These are phyloP conservation scores for Zaprionus gabonicus DNA, from an alignment of 1,140 invertebrate genomes.

Conservation along the genomic window DNA sequence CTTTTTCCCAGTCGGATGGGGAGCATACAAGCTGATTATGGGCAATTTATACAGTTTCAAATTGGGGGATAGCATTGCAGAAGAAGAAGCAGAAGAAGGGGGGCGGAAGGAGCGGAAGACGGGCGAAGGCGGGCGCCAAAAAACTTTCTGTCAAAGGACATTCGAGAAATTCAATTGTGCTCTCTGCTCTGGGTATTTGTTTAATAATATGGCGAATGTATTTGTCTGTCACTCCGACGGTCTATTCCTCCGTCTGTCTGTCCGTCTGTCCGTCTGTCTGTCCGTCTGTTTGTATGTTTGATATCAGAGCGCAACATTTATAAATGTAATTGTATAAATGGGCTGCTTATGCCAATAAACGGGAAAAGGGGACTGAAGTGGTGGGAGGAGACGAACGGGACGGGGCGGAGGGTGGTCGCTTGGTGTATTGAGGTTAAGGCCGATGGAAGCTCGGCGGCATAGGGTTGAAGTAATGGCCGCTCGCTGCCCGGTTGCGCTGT, in stretches of 20 bases:
- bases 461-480: constrained; percentile 74
- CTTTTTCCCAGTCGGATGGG: not conserved
- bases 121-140: constrained; percentile 12
- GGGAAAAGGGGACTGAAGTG: constrained; percentile 7
- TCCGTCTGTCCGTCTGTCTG: constrained; percentile 22
- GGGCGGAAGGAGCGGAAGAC: not conserved
- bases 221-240: constrained; percentile 21
- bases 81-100: not conserved
- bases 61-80: constrained; percentile 16
- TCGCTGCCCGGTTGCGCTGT: constrained; percentile 38
- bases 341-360: constrained; percentile 50
- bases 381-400: constrained; percentile 7
- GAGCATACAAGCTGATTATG: constrained; percentile 35
- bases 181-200: constrained; percentile 36
- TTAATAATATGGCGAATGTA: constrained; percentile 49
- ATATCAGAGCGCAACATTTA: constrained; percentile 65
- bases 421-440: constrained; percentile 19
- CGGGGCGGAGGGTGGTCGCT: constrained; percentile 21
- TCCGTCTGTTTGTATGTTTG: constrained; percentile 48
- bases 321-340: constrained; percentile 73
- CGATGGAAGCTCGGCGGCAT: constrained; percentile 29
- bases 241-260: not conserved
- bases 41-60: constrained; percentile 47
- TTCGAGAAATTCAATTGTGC: constrained; percentile 43
- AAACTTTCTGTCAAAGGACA: constrained; percentile 39